phyloP scores from a whole-genome alignment of 1,140 invertebrate species.

The Polypedilum vanderplanki region DNA sequence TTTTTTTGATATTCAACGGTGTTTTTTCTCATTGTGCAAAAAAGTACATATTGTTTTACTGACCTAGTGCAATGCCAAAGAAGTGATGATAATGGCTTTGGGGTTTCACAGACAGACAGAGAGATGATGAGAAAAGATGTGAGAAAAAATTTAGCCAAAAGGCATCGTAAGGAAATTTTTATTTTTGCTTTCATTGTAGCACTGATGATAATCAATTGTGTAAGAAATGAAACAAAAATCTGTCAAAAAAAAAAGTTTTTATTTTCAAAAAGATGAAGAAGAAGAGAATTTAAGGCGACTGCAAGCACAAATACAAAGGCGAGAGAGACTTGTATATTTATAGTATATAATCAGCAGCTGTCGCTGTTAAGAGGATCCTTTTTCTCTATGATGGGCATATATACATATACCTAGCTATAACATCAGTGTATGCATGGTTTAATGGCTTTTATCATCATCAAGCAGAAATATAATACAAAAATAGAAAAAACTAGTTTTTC shows the following conservation, averaged over 20 bases:
- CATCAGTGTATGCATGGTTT: neutral
- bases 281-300: too few species aligned
- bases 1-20: too few species aligned
- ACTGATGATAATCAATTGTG: neutral
- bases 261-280: too few species aligned
- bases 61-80: neutral
- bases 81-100: neutral
- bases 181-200: too few species aligned
- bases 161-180: too few species aligned
- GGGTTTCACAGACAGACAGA: neutral
- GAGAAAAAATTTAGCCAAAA: neutral
- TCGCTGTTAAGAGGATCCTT: conserved; percentile 6
- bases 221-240: conserved; percentile 7
- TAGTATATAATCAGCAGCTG: conserved; percentile 2
- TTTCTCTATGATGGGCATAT: neutral
- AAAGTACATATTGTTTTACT: neutral
- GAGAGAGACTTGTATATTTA: too few species aligned
- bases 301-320: too few species aligned
- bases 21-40: neutral
- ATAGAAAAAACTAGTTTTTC: conserved; percentile 19
- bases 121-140: too few species aligned
- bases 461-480: conserved; percentile 1
- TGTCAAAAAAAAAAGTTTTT: too few species aligned
- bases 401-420: neutral
- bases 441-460: conserved; percentile 7